Evolutionary conservation across 1,140 invertebrate species (phyloP), one percentile per base, ranked within the genome.

Genomic region (Saccostrea glomerata): DNA sequence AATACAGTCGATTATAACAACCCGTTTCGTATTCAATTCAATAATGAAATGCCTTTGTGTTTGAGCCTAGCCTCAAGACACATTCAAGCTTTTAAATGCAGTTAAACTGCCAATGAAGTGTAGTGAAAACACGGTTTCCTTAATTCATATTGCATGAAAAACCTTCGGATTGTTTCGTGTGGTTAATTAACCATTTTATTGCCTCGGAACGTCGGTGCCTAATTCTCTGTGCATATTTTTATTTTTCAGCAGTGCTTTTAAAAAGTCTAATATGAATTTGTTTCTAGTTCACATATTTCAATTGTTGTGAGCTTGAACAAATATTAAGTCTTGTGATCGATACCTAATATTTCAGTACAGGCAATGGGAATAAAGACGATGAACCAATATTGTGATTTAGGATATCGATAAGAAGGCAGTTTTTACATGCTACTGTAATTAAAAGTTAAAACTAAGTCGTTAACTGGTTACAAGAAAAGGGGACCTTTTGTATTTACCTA

Each of bases 381-480:
- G 70, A 77, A 30, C 70, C 70, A 77, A 77, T 77, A 77, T 77
- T 77, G 15, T 77, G 70, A 36, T 77, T 77, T 77, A 12, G 70
- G 70, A 77, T 77, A 77, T 77, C 70, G 30, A 77, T 77, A 77
- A 77, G 70, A 40, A 77, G 25, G 5, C 11, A 30, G 25, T 15
- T 17, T 25, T 12, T 77, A 30, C 30, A 13, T 77, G 25, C 25
- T 25, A 30, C 23, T 30, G 70, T 77, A 77, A 77, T 77, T 25
- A 77, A 25, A 77, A 12, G 23, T 63, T 77, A 36, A 12, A 13
- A 25, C 70, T 77, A 77, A 77, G 70, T 77, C 70, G 70, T 77
- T 77, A 36, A 77, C 70, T 77, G 70, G 70, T 30, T 77, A 77
- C 70, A 40, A 25, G 70, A 77, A 77, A 30, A 11, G 25, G 3